phyloP scores from a whole-genome alignment of 2,888 invertebrate genomes.

The Sclerodermus sp. region DNA sequence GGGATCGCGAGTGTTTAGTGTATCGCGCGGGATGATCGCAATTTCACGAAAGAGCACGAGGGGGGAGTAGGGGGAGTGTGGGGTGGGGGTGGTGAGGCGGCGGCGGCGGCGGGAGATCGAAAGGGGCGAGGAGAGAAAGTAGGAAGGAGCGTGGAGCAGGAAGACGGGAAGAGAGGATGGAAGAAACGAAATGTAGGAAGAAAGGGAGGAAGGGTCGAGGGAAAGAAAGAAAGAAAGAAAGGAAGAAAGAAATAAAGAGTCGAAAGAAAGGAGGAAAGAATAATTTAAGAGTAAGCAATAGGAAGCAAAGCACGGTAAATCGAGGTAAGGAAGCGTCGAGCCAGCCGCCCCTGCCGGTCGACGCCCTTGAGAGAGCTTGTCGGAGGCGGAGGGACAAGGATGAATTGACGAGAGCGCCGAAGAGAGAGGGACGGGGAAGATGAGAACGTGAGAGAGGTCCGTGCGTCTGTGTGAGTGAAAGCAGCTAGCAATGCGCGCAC shows the following conservation, averaged over 20 bases:
- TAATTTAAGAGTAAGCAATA: constrained; percentile 9
- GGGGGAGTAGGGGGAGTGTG: no score
- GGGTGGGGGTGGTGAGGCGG: neutral
- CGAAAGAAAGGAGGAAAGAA: neutral
- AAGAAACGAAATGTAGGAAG: neutral
- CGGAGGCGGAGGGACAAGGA: constrained; percentile 5
- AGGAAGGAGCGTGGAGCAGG: neutral
- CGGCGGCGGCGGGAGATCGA: neutral
- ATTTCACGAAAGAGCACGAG: no score
- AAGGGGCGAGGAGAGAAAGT: neutral
- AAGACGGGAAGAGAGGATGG: constrained; percentile 5
- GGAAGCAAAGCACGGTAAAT: constrained; percentile 7
- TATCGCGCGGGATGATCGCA: no score
- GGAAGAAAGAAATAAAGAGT: constrained; percentile 5
- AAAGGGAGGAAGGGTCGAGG: neutral
- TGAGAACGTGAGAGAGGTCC: constrained; percentile 12
- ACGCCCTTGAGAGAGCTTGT: constrained; percentile 37
- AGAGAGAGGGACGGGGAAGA: constrained; percentile 1
- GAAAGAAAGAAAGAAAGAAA: neutral
- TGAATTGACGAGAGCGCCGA: constrained; percentile 1
- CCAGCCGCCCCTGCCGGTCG: constrained; percentile 35
- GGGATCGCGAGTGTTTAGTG: no score
- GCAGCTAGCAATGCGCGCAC: no score
- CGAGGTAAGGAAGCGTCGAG: neutral
- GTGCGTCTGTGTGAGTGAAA: no score